Evolutionary conservation across 2,113 vertebrate genomes (phyloP), one percentile per base, ranked within the genome.

Genomic region (Mystacornis crossleyi): DNA sequence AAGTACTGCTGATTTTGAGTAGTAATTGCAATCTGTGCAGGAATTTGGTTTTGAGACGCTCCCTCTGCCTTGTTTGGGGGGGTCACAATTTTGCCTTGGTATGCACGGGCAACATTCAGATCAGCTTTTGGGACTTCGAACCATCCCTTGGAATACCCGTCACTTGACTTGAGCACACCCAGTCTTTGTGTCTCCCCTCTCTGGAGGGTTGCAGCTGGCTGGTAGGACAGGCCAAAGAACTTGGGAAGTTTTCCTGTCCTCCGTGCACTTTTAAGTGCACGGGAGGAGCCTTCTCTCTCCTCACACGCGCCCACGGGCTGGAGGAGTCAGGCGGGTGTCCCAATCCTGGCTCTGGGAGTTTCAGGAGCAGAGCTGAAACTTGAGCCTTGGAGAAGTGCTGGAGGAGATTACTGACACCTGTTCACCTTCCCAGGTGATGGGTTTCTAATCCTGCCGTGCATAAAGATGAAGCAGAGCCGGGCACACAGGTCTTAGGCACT

Each of bases 271-370:
- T 18, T 12, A 34, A 36, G 26, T 14, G 23, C 4, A 3, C 6
- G 20, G 20, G 18, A 58, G 67, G 62, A 75, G 8, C 10, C 3
- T 47, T 70, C 23, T 36, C 14, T 40, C 12, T 42, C 34, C 54
- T 48, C 0, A 2, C n/a, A 34, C 2, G 2, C 3, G 4, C 1
- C 18, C 7, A 2, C 1, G 10, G 29, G 13, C 24, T 51, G 17
- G 4, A 48, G 31, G 23, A 54, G 21, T 2, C 0, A 1, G 62
- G 40, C 31, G 28, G 0, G 0, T 19, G 47, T 36, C 40, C 1
- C 2, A 3, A 3, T 14, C 51, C 47, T 25, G 42, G 14, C 45
- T 93, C 62, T 40, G 81, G 26, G 62, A 69, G 23, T 73, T 84
- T 62, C 15, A 23, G 61, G 25, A 54, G 33, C 23, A 33, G 77